These are phyloP conservation scores for Yasuhikotakia modesta DNA, from an alignment of 2,797 vertebrate species.

Conservation along the genomic window DNA sequence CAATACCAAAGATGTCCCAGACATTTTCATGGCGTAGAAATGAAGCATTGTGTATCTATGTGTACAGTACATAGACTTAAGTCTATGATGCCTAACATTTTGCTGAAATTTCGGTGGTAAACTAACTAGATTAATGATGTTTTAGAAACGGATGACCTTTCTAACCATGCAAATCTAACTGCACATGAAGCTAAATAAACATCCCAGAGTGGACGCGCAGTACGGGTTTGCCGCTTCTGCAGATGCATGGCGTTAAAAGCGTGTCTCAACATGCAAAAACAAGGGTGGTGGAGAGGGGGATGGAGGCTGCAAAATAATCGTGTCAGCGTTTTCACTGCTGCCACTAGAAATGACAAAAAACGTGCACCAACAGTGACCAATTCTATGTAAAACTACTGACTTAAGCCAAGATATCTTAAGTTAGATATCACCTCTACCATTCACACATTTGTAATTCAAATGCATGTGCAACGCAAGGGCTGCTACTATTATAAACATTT, in stretches of 20 bases:
- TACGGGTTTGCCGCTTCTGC: not conserved
- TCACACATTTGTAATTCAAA: not conserved
- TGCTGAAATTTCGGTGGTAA: too few relatives aligned
- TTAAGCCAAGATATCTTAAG: not conserved
- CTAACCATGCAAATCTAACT: not conserved
- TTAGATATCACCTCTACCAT: not conserved
- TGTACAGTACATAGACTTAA: not conserved
- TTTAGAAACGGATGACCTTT: not conserved
- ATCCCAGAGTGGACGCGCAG: not conserved
- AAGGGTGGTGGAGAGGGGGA: slow-evolving; percentile 46
- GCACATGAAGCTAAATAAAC: not conserved
- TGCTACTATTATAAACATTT: slow-evolving; percentile 19
- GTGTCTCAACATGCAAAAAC: slow-evolving; percentile 51
- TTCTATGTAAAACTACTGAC: not conserved
- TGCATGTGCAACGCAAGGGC: slow-evolving; percentile 9
- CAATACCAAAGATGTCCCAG: not conserved
- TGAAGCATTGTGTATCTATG: not conserved
- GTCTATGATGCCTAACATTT: not conserved
- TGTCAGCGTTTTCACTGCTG: slow-evolving; percentile 53
- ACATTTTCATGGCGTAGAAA: too few relatives aligned
- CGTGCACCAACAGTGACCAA: slow-evolving; percentile 11
- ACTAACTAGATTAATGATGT: too few relatives aligned
- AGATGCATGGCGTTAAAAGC: slow-evolving; percentile 25
- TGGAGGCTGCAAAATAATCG: slow-evolving; percentile 48
- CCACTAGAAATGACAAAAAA: slow-evolving; percentile 7